Evolutionary conservation across 2,888 invertebrate genomes (phyloP), one percentile per base, ranked within the genome.

Genomic region (Acleris literana): DNA sequence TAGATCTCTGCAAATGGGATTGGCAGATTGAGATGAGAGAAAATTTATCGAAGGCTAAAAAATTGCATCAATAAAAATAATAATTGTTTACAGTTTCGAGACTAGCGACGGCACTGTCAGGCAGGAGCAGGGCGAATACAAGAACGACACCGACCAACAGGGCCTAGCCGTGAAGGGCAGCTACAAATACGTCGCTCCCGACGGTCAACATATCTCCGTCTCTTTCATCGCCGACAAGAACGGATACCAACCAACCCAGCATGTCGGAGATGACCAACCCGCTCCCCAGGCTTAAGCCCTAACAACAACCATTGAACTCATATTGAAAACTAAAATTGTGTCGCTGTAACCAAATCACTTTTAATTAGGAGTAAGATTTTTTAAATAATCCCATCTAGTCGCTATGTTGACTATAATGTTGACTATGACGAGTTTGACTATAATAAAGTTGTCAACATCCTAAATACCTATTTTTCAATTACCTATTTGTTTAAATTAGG

Each of bases 21-120:
- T 25, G 25, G 6, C 6, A 25, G 7, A 25, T 6, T 25, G 25
- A 33, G 33, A 33, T 11, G 4, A 11, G 33, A 33, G 9, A 33
- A 33, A 33, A 3, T 33, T n/a, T 9, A 33, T 33, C 33, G 33
- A 9, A 11, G 33, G 33, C 2, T 39, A 39, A 39, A 39, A 13
- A 39, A 13, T 13, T 39, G 13, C 39, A 39, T 13, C 11, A 39
- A 39, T 39, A 39, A 39, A 39, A 39, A 11, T 39, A 39, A 13
- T 39, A 39, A 3, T 39, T 39, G 13, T 39, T 39, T 13, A 43
- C 82, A 93, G 95, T 49, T 95, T 93, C 68, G 95, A 95, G 77
- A 94, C 95, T 4, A 95, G 95, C 75, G 95, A 95, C 74, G 95
- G 95, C 22, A 94, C 94, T 20, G 91, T 93, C 7, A 91, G 94